Percentiles rank a stretch among this genome's conserved stretches.
Evolutionary conservation across 2,888 invertebrate genomes (phyloP).

Genomic region (Leucozona laternaria): DNA sequence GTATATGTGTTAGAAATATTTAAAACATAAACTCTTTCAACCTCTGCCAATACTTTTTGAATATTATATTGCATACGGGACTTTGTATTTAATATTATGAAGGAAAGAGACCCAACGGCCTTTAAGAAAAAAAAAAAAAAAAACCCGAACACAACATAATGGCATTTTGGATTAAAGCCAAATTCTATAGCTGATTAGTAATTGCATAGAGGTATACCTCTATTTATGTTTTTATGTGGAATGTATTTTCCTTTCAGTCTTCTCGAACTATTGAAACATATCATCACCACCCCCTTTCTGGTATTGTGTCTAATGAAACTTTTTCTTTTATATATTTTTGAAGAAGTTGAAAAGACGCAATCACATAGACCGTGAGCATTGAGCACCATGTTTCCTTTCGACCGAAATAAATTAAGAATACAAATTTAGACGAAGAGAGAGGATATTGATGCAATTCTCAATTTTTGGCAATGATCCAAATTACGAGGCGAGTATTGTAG

Average conservation of each 20-base stretch:
- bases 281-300: slow-evolving; percentile 27
- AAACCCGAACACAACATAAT: neutral
- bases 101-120: neutral
- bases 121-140: neutral
- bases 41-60: neutral
- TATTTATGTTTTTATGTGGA: no score
- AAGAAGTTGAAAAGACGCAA: slow-evolving; percentile 33
- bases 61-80: slow-evolving; percentile 1
- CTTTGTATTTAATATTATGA: neutral
- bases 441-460: slow-evolving; percentile 10
- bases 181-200: slow-evolving; percentile 25
- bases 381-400: slow-evolving; percentile 26
- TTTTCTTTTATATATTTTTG: neutral
- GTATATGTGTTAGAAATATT: neutral
- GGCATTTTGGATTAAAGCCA: slow-evolving; percentile 52
- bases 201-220: neutral
- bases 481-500: slow-evolving; percentile 16
- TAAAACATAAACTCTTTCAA: slow-evolving; percentile 1
- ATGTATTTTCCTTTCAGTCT: slow-evolving; percentile 1
- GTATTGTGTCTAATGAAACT: slow-evolving; percentile 56
- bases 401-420: slow-evolving; percentile 14
- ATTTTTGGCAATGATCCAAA: slow-evolving; percentile 46
- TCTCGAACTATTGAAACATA: slow-evolving; percentile 1
- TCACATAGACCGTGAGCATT: slow-evolving; percentile 37
- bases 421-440: slow-evolving; percentile 31